phyloP scores from a whole-genome alignment of 2,888 invertebrate species.

The Meteorus cinctellus region DNA sequence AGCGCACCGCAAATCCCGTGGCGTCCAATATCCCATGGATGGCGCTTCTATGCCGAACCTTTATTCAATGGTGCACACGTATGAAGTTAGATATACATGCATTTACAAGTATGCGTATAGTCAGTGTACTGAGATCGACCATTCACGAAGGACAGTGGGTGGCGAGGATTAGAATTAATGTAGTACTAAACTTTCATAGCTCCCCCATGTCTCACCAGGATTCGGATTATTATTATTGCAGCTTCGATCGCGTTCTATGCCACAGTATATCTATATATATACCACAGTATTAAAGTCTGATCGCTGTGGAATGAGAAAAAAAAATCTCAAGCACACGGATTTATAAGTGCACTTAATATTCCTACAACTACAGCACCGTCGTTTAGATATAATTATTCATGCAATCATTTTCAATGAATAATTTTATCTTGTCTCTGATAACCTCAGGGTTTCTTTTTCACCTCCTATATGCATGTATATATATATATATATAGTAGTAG shows the following conservation, averaged over 20 bases:
- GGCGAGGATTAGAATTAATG: slow-evolving; percentile 45
- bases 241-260: slow-evolving; percentile 24
- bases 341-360: not conserved
- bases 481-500: no score
- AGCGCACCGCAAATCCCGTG: not conserved
- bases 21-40: slow-evolving; percentile 26
- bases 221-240: slow-evolving; percentile 43
- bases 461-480: no score
- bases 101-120: not conserved
- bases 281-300: not conserved
- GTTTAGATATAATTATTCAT: not conserved
- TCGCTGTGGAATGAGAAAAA: not conserved
- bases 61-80: not conserved
- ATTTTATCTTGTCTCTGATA: not conserved
- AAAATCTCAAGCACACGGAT: not conserved
- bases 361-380: not conserved
- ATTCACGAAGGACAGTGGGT: slow-evolving; percentile 30
- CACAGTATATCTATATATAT: not conserved
- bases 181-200: slow-evolving; percentile 46
- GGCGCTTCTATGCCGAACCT: not conserved
- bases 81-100: not conserved
- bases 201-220: slow-evolving; percentile 36
- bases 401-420: slow-evolving; percentile 3
- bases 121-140: slow-evolving; percentile 26
- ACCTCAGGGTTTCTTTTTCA: no score